phyloP scores from a whole-genome alignment of 1,140 invertebrate species.

The Archegozetes longisetosus region DNA sequence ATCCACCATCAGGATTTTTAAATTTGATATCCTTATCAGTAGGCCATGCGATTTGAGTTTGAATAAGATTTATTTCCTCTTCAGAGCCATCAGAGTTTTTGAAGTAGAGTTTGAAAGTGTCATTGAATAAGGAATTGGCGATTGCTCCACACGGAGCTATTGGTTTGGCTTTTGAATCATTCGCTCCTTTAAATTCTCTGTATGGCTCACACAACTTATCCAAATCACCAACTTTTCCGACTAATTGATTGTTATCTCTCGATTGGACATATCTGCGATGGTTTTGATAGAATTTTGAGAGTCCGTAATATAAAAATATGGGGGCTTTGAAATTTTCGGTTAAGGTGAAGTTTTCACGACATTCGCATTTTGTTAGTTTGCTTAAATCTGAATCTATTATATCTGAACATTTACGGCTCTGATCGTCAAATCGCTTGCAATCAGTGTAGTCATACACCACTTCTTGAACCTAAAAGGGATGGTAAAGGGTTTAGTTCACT shows the following conservation, averaged over 20 bases:
- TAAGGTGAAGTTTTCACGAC: conserved; percentile 50
- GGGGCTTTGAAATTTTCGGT: conserved; percentile 52
- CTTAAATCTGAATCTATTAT: conserved; percentile 4
- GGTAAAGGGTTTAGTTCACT: no score
- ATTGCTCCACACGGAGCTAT: conserved; percentile 97
- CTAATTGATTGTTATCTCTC: conserved; percentile 79
- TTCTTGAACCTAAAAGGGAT: conserved; percentile 11
- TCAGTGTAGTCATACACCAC: conserved; percentile 11
- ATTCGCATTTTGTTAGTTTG: conserved; percentile 40
- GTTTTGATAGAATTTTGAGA: conserved; percentile 97
- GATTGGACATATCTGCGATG: conserved; percentile 96
- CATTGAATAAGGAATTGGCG: conserved; percentile 93
- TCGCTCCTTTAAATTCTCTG: conserved; percentile 18
- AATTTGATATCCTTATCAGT: conserved; percentile 90
- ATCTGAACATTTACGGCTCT: conserved; percentile 11
- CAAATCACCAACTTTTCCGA: conserved; percentile 39
- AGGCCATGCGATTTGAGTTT: conserved; percentile 79
- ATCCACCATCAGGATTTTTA: conserved; percentile 47
- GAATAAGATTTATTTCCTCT: background rate
- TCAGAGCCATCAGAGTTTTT: no score
- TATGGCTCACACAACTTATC: conserved; percentile 25
- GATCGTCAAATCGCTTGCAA: background rate
- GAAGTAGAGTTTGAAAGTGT: conserved; percentile 33
- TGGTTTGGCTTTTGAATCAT: conserved; percentile 26
- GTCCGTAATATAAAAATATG: conserved; percentile 93